Evolutionary conservation across 2,797 vertebrate species (phyloP), one percentile per base, ranked within the genome.

Genomic region (Tachyglossus aculeatus): DNA sequence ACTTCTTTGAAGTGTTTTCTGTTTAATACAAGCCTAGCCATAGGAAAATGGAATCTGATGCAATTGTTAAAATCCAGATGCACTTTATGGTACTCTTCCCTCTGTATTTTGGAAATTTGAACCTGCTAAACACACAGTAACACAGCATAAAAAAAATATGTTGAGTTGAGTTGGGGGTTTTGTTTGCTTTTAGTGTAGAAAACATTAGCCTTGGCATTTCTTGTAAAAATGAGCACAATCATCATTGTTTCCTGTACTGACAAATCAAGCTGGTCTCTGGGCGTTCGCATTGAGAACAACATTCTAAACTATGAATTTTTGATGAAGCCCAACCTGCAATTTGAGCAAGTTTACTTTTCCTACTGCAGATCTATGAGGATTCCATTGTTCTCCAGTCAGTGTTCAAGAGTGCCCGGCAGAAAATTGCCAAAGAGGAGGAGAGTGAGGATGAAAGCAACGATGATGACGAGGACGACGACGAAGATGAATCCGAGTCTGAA

Each of bases 381-480:
- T 99, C 97, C 74, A 99, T 98, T 44, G 97, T 99, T 81, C 94
- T 99, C 40, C 97, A 99, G 90, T 98, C 97, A 2, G 98, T 99
- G 34, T 99, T 99, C 85, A 98, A 96, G 89, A 99, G 97, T n/a
- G 98, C 97, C 33, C 90, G 96, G 76, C 97, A 98, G 89, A 99
- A 99, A 86, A 97, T 98, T 36, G 95, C 96, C 87, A 98, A 97
- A 91, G 96, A 98, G n/a, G 96, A 97, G n/a, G 97, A 98, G 75
- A 98, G 95, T 0, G 97, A 98, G 3, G 96, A 99, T 0, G 97
- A 98, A 80, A 99, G 94, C 65, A 95, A 96, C 5, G 96, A 98
- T 15, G 97, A 98, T 0, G 95, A 96, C 70, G 95, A 95, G 15
- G 96, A 98, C 9, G 95, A 98, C 1, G 94, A 94, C 0, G 97